Evolutionary conservation across 2,797 vertebrate genomes (phyloP).

Genomic region (Dallia pectoralis): DNA sequence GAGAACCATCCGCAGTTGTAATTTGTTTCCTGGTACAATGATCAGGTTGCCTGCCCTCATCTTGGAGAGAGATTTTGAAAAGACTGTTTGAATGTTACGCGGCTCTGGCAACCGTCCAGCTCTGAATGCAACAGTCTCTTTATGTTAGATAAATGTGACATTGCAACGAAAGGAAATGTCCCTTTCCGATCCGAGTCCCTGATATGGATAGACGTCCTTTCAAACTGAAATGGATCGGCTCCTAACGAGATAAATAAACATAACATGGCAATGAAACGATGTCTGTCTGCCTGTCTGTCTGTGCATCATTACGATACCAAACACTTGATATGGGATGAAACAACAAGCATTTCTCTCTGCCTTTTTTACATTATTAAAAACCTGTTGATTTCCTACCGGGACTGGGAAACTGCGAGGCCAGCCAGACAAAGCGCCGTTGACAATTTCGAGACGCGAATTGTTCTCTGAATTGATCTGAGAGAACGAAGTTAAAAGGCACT

Average conservation of each 20-base stretch:
- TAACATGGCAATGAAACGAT: conserved; percentile 53
- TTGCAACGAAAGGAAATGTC: background rate
- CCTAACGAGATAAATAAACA: conserved; percentile 46
- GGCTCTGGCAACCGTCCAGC: background rate
- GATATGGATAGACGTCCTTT: conserved; percentile 41
- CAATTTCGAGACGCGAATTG: conserved; percentile 41
- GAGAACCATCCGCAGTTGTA: background rate
- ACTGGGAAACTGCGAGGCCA: conserved; percentile 40
- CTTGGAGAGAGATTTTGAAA: background rate
- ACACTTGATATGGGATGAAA: conserved; percentile 17
- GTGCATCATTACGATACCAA: conserved; percentile 16
- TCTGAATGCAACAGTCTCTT: background rate
- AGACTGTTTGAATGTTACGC: background rate
- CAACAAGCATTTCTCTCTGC: conserved; percentile 5
- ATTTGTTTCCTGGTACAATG: background rate
- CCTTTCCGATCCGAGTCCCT: background rate
- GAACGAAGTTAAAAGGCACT: conserved; percentile 36
- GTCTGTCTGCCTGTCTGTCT: conserved; percentile 25
- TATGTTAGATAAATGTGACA: background rate
- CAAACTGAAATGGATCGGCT: conserved; percentile 48
- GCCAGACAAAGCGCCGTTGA: conserved; percentile 28
- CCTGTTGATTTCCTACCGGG: conserved; percentile 43
- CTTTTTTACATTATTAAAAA: conserved; percentile 48
- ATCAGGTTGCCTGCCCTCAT: background rate
- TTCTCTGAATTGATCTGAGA: conserved; percentile 36